These are phyloP conservation scores for Vidua chalybeata DNA, from an alignment of 2,113 vertebrate genomes.

Conservation along the genomic window DNA sequence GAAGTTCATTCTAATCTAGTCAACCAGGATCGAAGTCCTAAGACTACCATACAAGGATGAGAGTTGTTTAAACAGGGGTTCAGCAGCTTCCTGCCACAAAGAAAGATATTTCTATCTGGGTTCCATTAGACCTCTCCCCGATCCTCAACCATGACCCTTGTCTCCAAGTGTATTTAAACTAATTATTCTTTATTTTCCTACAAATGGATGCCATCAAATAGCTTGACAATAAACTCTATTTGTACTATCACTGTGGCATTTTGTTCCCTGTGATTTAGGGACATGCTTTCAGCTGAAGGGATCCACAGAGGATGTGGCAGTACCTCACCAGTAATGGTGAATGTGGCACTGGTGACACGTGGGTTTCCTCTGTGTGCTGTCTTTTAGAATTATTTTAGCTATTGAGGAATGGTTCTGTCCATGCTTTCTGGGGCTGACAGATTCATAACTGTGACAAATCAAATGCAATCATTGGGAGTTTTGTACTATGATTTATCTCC, in stretches of 20 bases:
- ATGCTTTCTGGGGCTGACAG: background rate
- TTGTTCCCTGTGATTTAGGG: background rate
- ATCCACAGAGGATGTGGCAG: background rate
- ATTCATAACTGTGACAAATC: background rate
- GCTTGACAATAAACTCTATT: background rate
- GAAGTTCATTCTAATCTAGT: background rate
- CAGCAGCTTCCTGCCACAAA: background rate
- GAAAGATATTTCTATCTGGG: background rate
- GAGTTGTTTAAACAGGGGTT: background rate
- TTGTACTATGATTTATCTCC: background rate
- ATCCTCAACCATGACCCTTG: background rate
- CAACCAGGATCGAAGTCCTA: background rate
- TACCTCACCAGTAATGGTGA: accelerated
- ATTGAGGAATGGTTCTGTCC: background rate
- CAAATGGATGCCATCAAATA: background rate
- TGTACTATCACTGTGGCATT: background rate
- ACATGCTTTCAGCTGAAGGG: background rate
- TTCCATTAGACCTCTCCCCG: background rate
- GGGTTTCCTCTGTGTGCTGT: background rate
- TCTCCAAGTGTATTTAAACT: background rate
- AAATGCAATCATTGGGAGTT: background rate
- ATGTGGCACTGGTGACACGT: background rate
- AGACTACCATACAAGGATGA: background rate
- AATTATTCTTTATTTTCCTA: background rate
- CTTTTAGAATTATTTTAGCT: background rate